These are phyloP conservation scores for Hesperia comma DNA, from an alignment of 2,888 invertebrate species.

Conservation along the genomic window DNA sequence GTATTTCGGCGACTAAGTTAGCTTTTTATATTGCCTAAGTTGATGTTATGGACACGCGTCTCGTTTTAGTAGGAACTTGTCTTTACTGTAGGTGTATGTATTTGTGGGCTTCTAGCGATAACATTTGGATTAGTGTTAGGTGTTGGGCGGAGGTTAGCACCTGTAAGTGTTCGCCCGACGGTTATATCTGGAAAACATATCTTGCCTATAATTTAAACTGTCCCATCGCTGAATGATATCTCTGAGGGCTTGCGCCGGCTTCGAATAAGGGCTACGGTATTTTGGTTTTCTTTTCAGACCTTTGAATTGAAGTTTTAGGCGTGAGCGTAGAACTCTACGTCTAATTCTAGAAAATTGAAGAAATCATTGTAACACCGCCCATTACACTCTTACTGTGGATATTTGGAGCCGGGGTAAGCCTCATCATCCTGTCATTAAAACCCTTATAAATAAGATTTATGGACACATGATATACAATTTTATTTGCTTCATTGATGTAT, in stretches of 20 bases:
- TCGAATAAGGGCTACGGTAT: too few relatives aligned
- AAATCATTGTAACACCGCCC: too few relatives aligned
- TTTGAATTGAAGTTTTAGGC: too few relatives aligned
- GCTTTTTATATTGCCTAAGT: conserved; percentile 27
- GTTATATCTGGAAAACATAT: conserved; percentile 46
- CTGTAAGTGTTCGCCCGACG: conserved; percentile 14
- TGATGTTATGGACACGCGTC: not conserved
- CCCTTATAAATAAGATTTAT: too few relatives aligned
- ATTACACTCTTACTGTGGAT: too few relatives aligned
- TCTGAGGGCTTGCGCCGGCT: conserved; percentile 46
- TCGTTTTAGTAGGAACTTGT: not conserved
- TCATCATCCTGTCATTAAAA: too few relatives aligned
- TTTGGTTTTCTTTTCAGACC: too few relatives aligned
- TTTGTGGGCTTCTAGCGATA: conserved; percentile 7
- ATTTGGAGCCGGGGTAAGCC: too few relatives aligned
- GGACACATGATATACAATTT: too few relatives aligned
- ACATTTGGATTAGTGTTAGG: conserved; percentile 14
- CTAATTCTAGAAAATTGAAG: too few relatives aligned
- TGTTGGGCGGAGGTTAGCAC: conserved; percentile 21
- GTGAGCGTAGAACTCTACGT: too few relatives aligned
- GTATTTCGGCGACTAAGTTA: conserved; percentile 33
- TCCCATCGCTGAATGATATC: conserved; percentile 46
- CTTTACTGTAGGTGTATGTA: conserved; percentile 8
- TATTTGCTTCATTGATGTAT: too few relatives aligned
- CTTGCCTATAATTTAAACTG: conserved; percentile 37